Evolutionary conservation across 64 coral and sea anemone genomes (phyloP), one percentile per base, ranked within the genome.

Genomic region (Actinia tenebrosa): DNA sequence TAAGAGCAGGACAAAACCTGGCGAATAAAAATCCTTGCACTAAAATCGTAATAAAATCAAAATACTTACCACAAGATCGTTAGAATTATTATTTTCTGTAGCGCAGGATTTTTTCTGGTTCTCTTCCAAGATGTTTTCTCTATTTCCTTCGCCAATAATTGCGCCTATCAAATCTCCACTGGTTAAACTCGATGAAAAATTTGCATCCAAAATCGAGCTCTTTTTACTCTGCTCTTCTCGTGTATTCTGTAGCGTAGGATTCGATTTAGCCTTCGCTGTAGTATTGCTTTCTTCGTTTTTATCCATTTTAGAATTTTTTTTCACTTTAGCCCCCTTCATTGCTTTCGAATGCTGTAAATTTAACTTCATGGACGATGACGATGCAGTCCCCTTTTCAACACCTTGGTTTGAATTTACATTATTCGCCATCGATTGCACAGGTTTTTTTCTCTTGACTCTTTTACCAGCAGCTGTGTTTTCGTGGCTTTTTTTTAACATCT

Each of bases 161-260:
- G 63, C 43, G 22, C 89, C 89, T 42, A 91, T 80, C 16, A 91
- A 68, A 91, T 91, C 89, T 30, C 83, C 89, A 61, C 77, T 81
- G 45, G 16, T 53, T 45, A 81, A 81, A 10, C 19, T n/a, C 23
- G 69, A 75, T 10, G 69, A 75, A 15, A 75, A 75, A 75, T 75
- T 75, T 10, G 69, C 69, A 75, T 75, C 26, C 3, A 42, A 3
- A 14, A 75, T 75, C 5, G 10, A 22, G 63, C 5, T 66, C 25
- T 43, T 75, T 14, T 42, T 75, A 1, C 26, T n/a, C 22, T 20
- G 64, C 25, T 25, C 69, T 15, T 75, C 69, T 15, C 20, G n/a
- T 42, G 26, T 16, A 11, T 3, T 75, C n/a, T 30, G 22, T 42
- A 69, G 6, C 9, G 69, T 11, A 30, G 69, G n/a, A 37, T 42